Base-by-base conservation (phyloP, 2,888 invertebrate genomes). In the Acholoe squamosa region DNA sequence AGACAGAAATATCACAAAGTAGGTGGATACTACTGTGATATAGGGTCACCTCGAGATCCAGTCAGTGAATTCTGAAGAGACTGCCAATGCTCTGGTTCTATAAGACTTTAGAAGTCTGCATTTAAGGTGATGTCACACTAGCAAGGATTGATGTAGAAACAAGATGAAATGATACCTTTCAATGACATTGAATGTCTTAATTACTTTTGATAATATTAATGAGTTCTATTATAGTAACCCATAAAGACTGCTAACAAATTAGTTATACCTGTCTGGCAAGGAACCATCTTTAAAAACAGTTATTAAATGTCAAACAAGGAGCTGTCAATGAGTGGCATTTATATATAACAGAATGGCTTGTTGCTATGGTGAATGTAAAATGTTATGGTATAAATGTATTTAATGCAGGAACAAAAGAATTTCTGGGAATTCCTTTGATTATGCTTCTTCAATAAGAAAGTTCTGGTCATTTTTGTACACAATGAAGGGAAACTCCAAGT, bases 321-420 rank as follows among this genome's bases (percentile, higher is more conserved):
- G 43, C 43, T 3, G 43, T 61, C 61, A 61, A 7, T 19, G 25
- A 25, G 19, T 16, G 25, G 71, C 31, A 28, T n/a, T n/a, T n/a
- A n/a, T 14, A 71, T 22, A 28, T 25, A 71, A 71, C 19, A 7
- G 71, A 71, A 71, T 71, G 31, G 71, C 71, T 80, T 80, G 80
- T 80, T 80, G 80, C 43, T 43, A 80, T 80, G 80, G 80, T 80
- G 80, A 80, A 33, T 80, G 43, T 80, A 16, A 71, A 28, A 25
- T 28, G 28, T 28, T 71, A 71, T 71, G 71, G 71, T 71, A 25
- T 71, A 71, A n/a, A 28, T 28, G 71, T 43, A 80, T 80, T 80
- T 34, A 34, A 34, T 34, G 33, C 43, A 33, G 43, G 25, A 80
- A 80, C 80, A 80, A 43, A 43, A 34, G 80, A 80, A 80, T 80